Evolutionary conservation across 2,113 vertebrate species (phyloP), one percentile per base, ranked within the genome.

Genomic region (Acrocephalus arundinaceus): DNA sequence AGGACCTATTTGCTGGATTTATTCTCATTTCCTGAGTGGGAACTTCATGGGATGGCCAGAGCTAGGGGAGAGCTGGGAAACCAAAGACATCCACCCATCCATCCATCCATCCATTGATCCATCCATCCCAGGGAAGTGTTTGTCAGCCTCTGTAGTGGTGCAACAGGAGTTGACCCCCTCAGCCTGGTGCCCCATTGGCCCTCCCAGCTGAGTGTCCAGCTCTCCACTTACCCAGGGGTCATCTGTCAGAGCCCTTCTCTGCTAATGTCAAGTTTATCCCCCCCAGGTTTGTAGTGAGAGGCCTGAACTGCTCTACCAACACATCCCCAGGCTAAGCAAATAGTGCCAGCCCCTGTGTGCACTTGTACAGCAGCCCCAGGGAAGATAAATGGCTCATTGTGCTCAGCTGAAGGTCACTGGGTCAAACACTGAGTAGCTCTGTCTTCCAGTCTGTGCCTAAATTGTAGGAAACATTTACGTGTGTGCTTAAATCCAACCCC

Each of bases 331-430:
- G 93, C 92, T 87, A 10, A 84, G 80, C n/a, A 90, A 82, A 65
- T 35, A 89, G 83, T 62, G 41, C 45, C 66, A 89, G 88, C 57
- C n/a, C 88, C 93, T 84, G 57, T 86, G 41, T 71, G 73, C 65
- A 13, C 81, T 83, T 57, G 65, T 58, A 15, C 41, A 58, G 18
- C 45, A 75, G 84, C 96, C 62, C 1, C 61, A 57, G 90, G 80
- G 92, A 81, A 76, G 95, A 78, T 16, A 94, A 94, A 92, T 28
- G 90, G 80, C 73, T 92, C 84, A 68, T 68, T 95, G 86, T 94
- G 90, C 88, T 97, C 66, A 8, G 13, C 61, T 43, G 58, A 23
- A 82, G 96, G 93, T 93, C 96, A 92, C 45, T 41, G 76, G 96
- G 94, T 94, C 90, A 95, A 81, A 82, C 33, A 92, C 76, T 84